phyloP scores from a whole-genome alignment of 2,888 invertebrate genomes.

The Oegoconia quadripuncta region DNA sequence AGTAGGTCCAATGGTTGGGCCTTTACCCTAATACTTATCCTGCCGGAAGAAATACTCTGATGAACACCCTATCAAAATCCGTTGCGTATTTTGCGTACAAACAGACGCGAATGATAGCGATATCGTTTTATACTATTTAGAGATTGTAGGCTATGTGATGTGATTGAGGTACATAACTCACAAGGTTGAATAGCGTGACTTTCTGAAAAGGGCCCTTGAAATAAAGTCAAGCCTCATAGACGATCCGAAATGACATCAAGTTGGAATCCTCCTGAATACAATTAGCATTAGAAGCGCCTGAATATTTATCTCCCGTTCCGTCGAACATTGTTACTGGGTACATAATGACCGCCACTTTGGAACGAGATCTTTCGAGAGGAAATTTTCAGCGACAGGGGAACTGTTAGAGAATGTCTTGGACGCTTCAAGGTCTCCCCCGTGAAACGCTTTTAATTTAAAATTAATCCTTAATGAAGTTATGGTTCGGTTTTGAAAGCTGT shows the following conservation, averaged over 20 bases:
- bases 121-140: no score
- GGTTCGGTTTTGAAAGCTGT: neutral
- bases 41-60: no score
- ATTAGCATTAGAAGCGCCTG: constrained; percentile 25
- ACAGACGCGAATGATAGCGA: no score
- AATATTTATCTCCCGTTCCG: constrained; percentile 38
- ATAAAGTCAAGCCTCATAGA: neutral
- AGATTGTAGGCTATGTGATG: no score
- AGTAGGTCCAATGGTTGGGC: no score
- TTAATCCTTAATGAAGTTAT: neutral
- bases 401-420: constrained; percentile 25
- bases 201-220: neutral
- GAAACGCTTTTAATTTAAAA: constrained; percentile 25
- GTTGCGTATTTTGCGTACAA: no score
- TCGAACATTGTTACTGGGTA: constrained; percentile 34
- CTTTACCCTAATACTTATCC: no score
- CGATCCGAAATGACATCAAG: neutral
- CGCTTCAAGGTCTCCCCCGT: constrained; percentile 23
- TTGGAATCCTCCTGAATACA: neutral
- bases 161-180: no score
- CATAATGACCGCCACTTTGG: constrained; percentile 35
- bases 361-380: constrained; percentile 27
- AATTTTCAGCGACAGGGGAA: constrained; percentile 26
- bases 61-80: no score
- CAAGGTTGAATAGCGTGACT: neutral